Evolutionary conservation across 2,888 invertebrate species (phyloP), one percentile per base, ranked within the genome.

Genomic region (Odontocolon sp.): DNA sequence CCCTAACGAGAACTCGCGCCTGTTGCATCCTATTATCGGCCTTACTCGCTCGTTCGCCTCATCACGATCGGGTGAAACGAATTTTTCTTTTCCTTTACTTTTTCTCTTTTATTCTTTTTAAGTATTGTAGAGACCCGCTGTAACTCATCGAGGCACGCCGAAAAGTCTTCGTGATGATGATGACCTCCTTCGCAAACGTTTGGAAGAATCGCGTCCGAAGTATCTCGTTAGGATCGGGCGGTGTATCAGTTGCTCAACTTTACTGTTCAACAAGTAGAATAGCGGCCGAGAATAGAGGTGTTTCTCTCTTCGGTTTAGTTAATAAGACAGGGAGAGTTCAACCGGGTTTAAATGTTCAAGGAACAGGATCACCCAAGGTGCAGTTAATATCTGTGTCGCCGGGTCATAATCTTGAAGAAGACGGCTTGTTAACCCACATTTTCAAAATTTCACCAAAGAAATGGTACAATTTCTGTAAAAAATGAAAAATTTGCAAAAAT

Each of bases 11-110:
- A 36, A 52, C 77, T 78, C 78, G 79, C 74, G 77, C 68, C 67
- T 66, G 66, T 50, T 70, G 74, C 74, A 82, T 85, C 81, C 79
- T 72, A 82, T 83, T 83, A 82, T 83, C 79, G 79, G 76, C 67
- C 31, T 28, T 42, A 64, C 66, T 59, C 66, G 64, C 8, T 31
- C 61, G n/a, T 42, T 61, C 61, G 38, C 42, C 42, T 61, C 57
- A 28, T 66, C 70, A 70, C 75, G 75, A 76, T 76, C 56, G 56
- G 40, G 57, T 63, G 63, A 26, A 45, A 63, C 21, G 40, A 21
- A 47, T 61, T 72, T 59, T 71, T 64, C n/a, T n/a, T n/a, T n/a
- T n/a, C n/a, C n/a, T n/a, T n/a, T n/a, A n/a, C n/a, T n/a, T 33
- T 59, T 54, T 59, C 31, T 75, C 66, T 9, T 50, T 11, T n/a